phyloP scores from a whole-genome alignment of 2,113 vertebrate species.

The Ciconia maguari region DNA sequence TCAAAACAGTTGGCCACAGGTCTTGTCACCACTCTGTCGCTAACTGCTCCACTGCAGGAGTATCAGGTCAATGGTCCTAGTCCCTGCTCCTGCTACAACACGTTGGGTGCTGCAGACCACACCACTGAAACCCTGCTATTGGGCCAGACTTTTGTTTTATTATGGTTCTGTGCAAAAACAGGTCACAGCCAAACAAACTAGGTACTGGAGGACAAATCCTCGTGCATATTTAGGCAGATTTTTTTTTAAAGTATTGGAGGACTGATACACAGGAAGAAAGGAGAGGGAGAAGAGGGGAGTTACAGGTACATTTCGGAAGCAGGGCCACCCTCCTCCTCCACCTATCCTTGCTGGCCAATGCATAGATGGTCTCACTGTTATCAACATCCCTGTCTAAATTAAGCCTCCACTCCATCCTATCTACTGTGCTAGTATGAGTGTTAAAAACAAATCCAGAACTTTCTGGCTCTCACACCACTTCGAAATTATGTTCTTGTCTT shows the following conservation, averaged over 20 bases:
- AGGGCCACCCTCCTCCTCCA: background rate
- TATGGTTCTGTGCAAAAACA: background rate
- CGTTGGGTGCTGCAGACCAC: fast-evolving
- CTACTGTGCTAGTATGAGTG: background rate
- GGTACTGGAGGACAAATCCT: background rate
- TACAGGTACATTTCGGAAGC: background rate
- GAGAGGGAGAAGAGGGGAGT: background rate
- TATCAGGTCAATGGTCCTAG: background rate
- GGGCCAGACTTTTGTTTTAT: background rate
- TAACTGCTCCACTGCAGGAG: background rate
- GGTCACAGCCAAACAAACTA: background rate
- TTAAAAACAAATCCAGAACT: background rate
- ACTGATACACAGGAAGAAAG: background rate
- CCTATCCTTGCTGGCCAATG: background rate
- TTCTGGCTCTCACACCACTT: background rate
- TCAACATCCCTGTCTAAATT: background rate
- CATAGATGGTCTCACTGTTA: background rate
- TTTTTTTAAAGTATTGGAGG: background rate
- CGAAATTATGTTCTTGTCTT: background rate
- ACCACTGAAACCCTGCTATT: fast-evolving
- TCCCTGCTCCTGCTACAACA: background rate
- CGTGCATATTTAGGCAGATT: fast-evolving
- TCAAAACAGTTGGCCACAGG: background rate
- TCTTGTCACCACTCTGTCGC: background rate
- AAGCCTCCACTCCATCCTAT: background rate